These are phyloP conservation scores for Hartigia nigra DNA, from an alignment of 2,888 invertebrate genomes.

Conservation along the genomic window DNA sequence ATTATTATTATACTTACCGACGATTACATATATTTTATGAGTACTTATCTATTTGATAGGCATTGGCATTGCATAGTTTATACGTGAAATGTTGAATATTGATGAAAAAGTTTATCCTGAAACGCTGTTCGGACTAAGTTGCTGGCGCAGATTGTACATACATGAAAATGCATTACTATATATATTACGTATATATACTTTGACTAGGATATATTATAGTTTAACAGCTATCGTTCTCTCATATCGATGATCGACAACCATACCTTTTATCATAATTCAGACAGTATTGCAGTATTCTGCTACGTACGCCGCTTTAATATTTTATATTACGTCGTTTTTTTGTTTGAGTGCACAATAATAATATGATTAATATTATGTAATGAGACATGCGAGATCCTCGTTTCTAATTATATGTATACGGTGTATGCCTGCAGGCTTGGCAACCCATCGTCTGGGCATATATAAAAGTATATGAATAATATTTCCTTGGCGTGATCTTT, in stretches of 20 bases:
- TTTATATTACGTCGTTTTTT: conserved; percentile 42
- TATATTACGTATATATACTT: background rate
- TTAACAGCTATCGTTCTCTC: background rate
- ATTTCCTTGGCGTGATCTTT: conserved; percentile 24
- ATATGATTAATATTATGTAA: background rate
- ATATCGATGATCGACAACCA: background rate
- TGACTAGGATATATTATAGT: background rate
- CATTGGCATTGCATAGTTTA: conserved; percentile 61
- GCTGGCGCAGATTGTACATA: conserved; percentile 51
- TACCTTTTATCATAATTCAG: conserved; percentile 41
- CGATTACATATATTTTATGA: conserved; percentile 57
- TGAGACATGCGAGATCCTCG: background rate
- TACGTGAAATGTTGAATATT: conserved; percentile 48
- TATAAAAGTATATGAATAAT: conserved; percentile 2
- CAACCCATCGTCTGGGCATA: conserved; percentile 38
- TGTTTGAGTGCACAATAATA: conserved; percentile 50
- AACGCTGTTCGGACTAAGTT: conserved; percentile 43
- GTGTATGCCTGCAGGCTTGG: conserved; percentile 26
- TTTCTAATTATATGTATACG: background rate
- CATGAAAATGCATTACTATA: conserved; percentile 8
- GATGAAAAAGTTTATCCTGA: conserved; percentile 36
- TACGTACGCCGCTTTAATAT: conserved; percentile 40
- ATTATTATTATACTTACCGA: conserved; percentile 34
- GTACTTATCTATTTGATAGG: conserved; percentile 56
- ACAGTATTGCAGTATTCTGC: conserved; percentile 45